phyloP scores from a whole-genome alignment of 2,797 vertebrate species.

The Gallinago solitaria region DNA sequence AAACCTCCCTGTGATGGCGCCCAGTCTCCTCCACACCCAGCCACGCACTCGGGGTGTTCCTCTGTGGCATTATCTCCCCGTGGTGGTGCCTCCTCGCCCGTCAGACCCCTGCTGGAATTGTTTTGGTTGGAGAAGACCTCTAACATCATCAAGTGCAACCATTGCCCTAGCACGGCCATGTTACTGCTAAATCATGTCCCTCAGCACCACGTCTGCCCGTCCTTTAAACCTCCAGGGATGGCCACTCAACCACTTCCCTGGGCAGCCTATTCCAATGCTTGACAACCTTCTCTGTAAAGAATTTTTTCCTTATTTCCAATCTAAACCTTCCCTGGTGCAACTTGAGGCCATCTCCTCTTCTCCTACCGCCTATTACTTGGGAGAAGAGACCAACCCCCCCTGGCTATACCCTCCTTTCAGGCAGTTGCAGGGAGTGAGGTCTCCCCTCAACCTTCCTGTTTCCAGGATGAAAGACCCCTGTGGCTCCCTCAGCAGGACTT shows the following conservation, averaged over 20 bases:
- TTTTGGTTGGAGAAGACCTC: neutral
- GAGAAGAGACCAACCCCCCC: neutral
- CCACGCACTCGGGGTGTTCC: fast-evolving
- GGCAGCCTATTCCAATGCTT: neutral
- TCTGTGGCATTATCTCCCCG: fast-evolving
- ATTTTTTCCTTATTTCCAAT: neutral
- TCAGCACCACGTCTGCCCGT: neutral
- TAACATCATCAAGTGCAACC: neutral
- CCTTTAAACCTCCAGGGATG: neutral
- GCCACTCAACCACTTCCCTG: neutral
- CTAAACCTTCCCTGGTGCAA: neutral
- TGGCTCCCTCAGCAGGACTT: neutral
- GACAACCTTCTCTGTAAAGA: neutral
- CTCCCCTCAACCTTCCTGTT: neutral
- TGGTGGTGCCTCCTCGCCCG: no score
- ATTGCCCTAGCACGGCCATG: no score
- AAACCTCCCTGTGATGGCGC: neutral
- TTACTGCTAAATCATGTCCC: neutral
- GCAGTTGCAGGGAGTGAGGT: neutral
- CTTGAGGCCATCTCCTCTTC: neutral
- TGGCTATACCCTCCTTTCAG: no score
- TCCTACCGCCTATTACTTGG: neutral
- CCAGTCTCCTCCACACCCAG: fast-evolving
- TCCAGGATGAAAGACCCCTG: neutral
- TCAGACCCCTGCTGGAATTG: neutral